These are phyloP conservation scores for Carlito syrichta DNA, from an alignment of 2,113 vertebrate species.

Conservation along the genomic window DNA sequence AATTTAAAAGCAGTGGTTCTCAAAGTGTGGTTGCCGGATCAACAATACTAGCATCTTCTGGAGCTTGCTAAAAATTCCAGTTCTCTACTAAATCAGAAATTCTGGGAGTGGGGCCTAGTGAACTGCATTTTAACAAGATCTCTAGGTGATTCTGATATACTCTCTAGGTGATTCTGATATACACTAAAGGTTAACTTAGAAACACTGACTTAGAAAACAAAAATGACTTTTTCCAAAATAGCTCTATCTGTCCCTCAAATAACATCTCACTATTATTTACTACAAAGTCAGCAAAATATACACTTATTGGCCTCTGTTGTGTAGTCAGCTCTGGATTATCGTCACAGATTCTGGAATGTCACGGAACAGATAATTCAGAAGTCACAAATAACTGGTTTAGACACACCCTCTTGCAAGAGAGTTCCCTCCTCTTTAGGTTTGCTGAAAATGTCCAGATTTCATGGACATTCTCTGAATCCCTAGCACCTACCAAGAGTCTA, in stretches of 20 bases:
- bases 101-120: not conserved
- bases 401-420: not conserved
- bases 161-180: not conserved
- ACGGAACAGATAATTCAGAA: not conserved
- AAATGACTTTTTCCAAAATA: constrained; percentile 5
- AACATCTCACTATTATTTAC: not conserved
- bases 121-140: not conserved
- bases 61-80: not conserved
- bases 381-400: not conserved
- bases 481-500: not conserved
- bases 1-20: not conserved
- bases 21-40: not conserved
- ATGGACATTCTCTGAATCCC: not conserved
- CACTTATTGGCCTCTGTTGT: not conserved
- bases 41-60: not conserved
- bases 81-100: not conserved
- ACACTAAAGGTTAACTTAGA: not conserved
- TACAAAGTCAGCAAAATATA: not conserved
- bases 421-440: not conserved
- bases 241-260: not conserved
- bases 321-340: not conserved
- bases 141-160: not conserved
- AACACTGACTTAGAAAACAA: not conserved
- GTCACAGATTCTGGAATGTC: not conserved
- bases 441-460: not conserved